These are phyloP conservation scores for Clitarchus hookeri DNA, from an alignment of 2,888 invertebrate genomes.

Conservation along the genomic window DNA sequence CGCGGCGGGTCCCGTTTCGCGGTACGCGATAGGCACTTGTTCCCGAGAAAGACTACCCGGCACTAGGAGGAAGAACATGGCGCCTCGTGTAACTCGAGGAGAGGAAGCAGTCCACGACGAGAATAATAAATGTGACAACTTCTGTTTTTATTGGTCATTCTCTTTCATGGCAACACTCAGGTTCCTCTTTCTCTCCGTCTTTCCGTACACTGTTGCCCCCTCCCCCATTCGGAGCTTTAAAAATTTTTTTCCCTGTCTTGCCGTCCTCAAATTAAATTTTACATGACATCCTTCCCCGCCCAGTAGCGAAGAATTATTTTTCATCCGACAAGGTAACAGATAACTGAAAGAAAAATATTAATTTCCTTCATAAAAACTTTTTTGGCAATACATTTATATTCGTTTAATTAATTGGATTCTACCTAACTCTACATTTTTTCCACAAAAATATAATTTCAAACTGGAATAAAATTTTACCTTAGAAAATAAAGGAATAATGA, in stretches of 20 bases:
- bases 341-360: too few species aligned
- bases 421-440: too few species aligned
- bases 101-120: background rate
- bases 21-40: background rate
- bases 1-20: background rate
- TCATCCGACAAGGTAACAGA: too few species aligned
- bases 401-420: too few species aligned
- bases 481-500: too few species aligned
- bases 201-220: background rate
- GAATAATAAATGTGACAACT: slow-evolving; percentile 26
- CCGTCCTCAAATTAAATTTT: background rate
- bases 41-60: background rate
- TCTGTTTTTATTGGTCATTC: slow-evolving; percentile 16
- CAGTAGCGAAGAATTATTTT: too few species aligned
- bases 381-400: too few species aligned
- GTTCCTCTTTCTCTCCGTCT: background rate
- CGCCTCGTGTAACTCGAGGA: background rate
- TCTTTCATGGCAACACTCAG: background rate
- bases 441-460: too few species aligned
- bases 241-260: background rate
- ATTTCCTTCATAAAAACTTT: too few species aligned
- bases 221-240: background rate
- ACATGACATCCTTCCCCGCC: background rate
- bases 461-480: too few species aligned
- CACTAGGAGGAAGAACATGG: background rate